Evolutionary conservation across 2,797 vertebrate genomes (phyloP), one percentile per base, ranked within the genome.

Genomic region (Crocidura indochinensis): DNA sequence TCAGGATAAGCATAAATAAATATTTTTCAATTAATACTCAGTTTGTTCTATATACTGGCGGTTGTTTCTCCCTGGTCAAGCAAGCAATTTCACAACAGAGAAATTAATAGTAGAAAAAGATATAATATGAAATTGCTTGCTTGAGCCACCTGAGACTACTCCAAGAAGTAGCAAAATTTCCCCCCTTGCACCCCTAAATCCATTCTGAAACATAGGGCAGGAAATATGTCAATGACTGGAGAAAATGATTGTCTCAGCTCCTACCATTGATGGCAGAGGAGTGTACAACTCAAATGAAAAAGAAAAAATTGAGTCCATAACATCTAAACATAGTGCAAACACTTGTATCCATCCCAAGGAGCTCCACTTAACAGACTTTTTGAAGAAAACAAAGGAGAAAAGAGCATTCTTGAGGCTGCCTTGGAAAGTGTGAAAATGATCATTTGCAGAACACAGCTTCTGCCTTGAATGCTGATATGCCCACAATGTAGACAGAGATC

Each of bases 361-460:
- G 67, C 78, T 73, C 90, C 67, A 73, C 79, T 88, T 77, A 91
- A 75, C 68, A 87, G 88, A 24, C 53, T 47, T 94, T 92, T 47
- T 62, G 74, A 75, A 87, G 84, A 44, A 79, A 77, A 60, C 64
- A 71, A 22, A 29, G 9, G 79, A 38, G 67, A 38, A 53, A 79
- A 83, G 31, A 85, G 56, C 62, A 83, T 92, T 88, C 87, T 91
- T 64, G 9, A 38, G 75, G 9, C 82, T 20, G 1, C 76, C 56
- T 69, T 86, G 69, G 81, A 47, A 92, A 88, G 78, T 92, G 47
- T 92, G 94, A 88, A 88, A 93, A 93, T 53, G 83, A 81, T 92
- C 85, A 73, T 90, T 92, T 89, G 85, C 78, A 31, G 77, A 89
- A 87, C 19, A 24, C 31, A 60, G 73, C 26, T 87, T 88, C 73